Evolutionary conservation across 2,797 vertebrate species (phyloP).

Genomic region (Pangasius krempfi): DNA sequence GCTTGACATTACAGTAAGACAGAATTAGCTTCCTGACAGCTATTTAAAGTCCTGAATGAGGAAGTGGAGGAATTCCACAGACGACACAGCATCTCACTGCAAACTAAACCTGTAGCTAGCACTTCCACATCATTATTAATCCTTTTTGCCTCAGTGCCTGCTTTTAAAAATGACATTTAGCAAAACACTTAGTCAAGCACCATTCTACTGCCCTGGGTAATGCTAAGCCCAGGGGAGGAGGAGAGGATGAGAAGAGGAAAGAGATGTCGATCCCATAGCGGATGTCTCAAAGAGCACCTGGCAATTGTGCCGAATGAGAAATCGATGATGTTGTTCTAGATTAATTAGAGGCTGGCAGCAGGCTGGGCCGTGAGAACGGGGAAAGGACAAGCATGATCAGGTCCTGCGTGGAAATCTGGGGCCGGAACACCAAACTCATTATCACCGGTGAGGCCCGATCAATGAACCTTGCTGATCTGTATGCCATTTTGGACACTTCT

Average conservation of each 20-base stretch:
- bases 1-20: background rate
- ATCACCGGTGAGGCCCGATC: constrained; percentile 16
- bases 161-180: constrained; percentile 20
- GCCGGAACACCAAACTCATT: constrained; percentile 56
- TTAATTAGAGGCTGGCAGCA: constrained; percentile 63
- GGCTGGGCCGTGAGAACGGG: constrained; percentile 41
- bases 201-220: background rate
- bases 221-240: constrained; percentile 3
- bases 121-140: background rate
- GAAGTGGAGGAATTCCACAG: constrained; percentile 13
- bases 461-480: constrained; percentile 48
- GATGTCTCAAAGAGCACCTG: constrained; percentile 51
- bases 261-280: constrained; percentile 47
- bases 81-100: background rate
- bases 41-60: constrained; percentile 9
- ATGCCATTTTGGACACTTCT: constrained; percentile 29
- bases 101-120: background rate
- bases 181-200: background rate
- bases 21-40: constrained; percentile 5
- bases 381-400: constrained; percentile 51
- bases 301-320: constrained; percentile 61
- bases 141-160: background rate
- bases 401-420: constrained; percentile 13
- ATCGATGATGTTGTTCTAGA: constrained; percentile 64
- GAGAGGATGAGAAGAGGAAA: constrained; percentile 17